Percentiles rank a stretch among this genome's conserved stretches.
phyloP scores from a whole-genome alignment of 2,888 invertebrate genomes.

The Coelinius sp. region DNA sequence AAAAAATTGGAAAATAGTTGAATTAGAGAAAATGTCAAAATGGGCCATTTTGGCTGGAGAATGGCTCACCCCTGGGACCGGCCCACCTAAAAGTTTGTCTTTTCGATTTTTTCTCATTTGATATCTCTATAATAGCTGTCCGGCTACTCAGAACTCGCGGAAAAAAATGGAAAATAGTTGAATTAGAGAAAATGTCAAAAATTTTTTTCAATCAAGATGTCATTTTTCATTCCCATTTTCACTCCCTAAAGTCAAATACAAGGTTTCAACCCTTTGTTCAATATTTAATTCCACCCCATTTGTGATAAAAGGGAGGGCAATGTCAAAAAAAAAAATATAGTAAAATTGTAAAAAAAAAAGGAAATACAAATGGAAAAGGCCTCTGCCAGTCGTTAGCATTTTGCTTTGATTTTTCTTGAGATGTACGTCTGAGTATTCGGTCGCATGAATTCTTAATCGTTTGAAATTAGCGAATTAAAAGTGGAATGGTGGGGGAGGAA shows the following conservation, averaged over 20 bases:
- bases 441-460: constrained; percentile 69
- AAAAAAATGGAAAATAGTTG: too few relatives aligned
- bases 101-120: too few relatives aligned
- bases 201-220: not conserved
- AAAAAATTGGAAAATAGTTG: too few relatives aligned
- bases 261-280: constrained; percentile 61
- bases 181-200: too few relatives aligned
- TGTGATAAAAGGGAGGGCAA: constrained; percentile 56
- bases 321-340: constrained; percentile 22
- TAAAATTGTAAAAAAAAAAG: constrained; percentile 8
- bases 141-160: too few relatives aligned
- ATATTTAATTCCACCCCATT: constrained; percentile 69
- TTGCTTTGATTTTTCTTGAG: constrained; percentile 69
- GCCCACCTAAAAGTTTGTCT: too few relatives aligned
- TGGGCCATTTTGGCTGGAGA: too few relatives aligned
- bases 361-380: constrained; percentile 2
- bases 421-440: constrained; percentile 57
- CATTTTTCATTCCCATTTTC: not conserved
- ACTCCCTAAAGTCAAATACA: not conserved
- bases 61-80: too few relatives aligned
- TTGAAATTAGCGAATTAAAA: constrained; percentile 70
- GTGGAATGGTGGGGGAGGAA: constrained; percentile 50
- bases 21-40: too few relatives aligned
- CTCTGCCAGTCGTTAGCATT: constrained; percentile 55
- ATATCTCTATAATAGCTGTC: too few relatives aligned